Evolutionary conservation across 2,113 vertebrate genomes (phyloP).

Genomic region (Rissa tridactyla): DNA sequence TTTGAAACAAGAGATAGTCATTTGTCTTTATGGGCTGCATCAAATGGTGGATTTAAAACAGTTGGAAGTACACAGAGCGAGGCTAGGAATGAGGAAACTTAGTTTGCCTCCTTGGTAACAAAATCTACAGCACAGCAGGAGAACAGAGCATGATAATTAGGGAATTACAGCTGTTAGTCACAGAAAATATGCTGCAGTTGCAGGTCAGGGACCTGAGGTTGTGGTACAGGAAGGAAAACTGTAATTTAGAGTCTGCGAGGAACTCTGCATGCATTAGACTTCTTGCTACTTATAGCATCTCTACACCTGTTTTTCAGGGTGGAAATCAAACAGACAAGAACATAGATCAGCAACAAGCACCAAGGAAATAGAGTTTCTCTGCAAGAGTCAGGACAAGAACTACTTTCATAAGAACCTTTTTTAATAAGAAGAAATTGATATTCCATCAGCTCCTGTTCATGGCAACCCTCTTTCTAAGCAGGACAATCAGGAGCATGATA

Average conservation of each 20-base stretch:
- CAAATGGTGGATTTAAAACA: conserved; percentile 55
- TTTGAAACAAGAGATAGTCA: conserved; percentile 5
- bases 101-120: conserved; percentile 72
- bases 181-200: conserved; percentile 73
- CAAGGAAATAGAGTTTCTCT: not conserved
- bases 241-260: conserved; percentile 78
- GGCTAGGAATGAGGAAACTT: conserved; percentile 21
- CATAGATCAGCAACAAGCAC: conserved; percentile 23
- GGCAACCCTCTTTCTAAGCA: not conserved
- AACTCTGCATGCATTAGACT: conserved; percentile 37
- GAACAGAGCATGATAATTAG: conserved; percentile 79
- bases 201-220: conserved; percentile 75
- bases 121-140: conserved; percentile 75
- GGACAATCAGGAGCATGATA: not conserved
- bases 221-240: conserved; percentile 77
- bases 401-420: not conserved
- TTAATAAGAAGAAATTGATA: not conserved
- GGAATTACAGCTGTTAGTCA: conserved; percentile 78
- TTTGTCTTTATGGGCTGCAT: conserved; percentile 59
- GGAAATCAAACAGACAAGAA: conserved; percentile 64
- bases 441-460: not conserved
- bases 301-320: conserved; percentile 67
- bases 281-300: conserved; percentile 46
- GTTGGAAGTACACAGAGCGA: conserved; percentile 32
- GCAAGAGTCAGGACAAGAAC: not conserved